These are phyloP conservation scores for Zalophus californianus DNA, from an alignment of 2,797 vertebrate genomes.

Conservation along the genomic window DNA sequence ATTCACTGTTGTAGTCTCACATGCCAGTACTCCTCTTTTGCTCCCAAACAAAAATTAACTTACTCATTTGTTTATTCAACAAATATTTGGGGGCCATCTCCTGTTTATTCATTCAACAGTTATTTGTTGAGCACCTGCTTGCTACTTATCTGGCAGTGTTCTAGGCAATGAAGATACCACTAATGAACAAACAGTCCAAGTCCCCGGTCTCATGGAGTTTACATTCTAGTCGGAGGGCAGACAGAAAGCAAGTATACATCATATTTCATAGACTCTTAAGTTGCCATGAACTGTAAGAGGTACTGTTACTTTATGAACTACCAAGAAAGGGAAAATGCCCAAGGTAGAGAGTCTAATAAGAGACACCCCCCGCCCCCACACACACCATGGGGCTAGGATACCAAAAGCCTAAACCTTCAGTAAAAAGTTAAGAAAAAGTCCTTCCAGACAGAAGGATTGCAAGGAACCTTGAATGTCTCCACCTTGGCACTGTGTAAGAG, in stretches of 20 bases:
- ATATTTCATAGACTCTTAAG: background rate
- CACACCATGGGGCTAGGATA: background rate
- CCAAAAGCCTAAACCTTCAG: background rate
- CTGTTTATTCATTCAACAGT: conserved; percentile 11
- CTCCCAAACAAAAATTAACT: background rate
- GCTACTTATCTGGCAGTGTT: background rate
- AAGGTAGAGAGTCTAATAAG: background rate
- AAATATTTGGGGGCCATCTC: background rate
- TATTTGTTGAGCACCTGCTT: conserved; percentile 26
- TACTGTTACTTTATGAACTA: background rate
- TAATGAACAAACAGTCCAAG: background rate
- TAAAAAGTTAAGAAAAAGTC: background rate
- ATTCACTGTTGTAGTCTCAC: background rate
- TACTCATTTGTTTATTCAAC: conserved; percentile 2
- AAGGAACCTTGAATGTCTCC: background rate
- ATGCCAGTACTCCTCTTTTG: background rate
- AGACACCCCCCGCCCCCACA: background rate
- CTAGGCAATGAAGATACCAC: background rate
- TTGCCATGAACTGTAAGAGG: background rate
- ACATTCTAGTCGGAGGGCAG: background rate
- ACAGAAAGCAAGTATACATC: background rate
- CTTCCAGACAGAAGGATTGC: background rate
- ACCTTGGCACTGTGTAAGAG: background rate
- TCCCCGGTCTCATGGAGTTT: background rate
- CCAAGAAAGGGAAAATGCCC: background rate